phyloP scores from a whole-genome alignment of 2,888 invertebrate genomes.

The Luperina testacea region DNA sequence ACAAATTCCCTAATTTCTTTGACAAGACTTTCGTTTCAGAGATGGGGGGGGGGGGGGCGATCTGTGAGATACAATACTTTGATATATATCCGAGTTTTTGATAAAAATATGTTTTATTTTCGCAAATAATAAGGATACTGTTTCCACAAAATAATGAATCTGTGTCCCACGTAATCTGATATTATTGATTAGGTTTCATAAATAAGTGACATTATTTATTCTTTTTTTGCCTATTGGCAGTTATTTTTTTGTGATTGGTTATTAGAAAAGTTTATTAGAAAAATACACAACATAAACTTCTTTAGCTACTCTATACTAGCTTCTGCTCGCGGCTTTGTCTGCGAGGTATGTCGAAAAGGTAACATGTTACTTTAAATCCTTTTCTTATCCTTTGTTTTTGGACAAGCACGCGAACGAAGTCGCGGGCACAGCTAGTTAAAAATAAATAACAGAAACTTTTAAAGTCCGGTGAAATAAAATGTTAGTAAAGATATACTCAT shows the following conservation, averaged over 20 bases:
- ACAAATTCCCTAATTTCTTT: constrained; percentile 66
- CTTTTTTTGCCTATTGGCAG: constrained; percentile 13
- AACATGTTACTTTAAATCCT: too few species aligned
- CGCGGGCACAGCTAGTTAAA: too few species aligned
- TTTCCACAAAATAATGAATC: constrained; percentile 46
- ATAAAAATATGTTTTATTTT: constrained; percentile 52
- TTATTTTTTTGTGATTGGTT: constrained; percentile 15
- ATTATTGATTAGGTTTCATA: constrained; percentile 45
- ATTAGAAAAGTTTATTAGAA: constrained; percentile 3
- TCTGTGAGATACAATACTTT: constrained; percentile 54
- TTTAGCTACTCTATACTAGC: neutral
- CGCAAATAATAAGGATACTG: constrained; percentile 38
- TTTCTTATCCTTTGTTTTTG: too few species aligned
- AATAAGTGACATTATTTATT: constrained; percentile 43
- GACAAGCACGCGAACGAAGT: too few species aligned
- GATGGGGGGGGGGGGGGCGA: constrained; percentile 17
- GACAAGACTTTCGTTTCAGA: constrained; percentile 69
- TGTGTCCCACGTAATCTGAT: constrained; percentile 25
- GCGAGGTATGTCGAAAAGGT: too few species aligned
- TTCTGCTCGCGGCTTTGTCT: too few species aligned
- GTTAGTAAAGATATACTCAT: too few species aligned
- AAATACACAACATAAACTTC: neutral
- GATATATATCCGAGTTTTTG: constrained; percentile 61
- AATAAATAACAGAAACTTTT: neutral
- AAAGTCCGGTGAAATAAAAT: neutral